phyloP scores from a whole-genome alignment of 2,888 invertebrate genomes.

The Cinara cedri region DNA sequence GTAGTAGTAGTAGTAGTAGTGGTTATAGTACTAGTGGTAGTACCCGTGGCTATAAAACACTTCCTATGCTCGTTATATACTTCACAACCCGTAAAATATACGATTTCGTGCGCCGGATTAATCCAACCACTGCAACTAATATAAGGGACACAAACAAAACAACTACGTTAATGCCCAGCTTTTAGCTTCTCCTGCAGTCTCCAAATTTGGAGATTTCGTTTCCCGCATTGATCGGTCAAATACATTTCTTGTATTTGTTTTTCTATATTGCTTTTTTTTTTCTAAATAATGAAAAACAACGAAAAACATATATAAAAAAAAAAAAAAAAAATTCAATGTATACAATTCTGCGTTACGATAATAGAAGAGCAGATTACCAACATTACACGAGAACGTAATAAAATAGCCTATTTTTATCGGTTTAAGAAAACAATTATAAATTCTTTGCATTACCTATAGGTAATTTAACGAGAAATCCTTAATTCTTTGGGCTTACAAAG shows the following conservation, averaged over 20 bases:
- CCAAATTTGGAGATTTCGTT: too few species aligned
- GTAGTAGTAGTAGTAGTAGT: neutral
- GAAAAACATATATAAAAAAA: too few species aligned
- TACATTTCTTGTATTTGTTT: too few species aligned
- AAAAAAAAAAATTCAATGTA: neutral
- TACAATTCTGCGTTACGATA: too few species aligned
- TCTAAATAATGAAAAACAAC: too few species aligned
- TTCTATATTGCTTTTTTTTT: too few species aligned
- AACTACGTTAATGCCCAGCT: conserved; percentile 28
- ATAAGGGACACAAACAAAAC: conserved; percentile 32
- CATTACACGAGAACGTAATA: neutral
- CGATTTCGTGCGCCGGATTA: conserved; percentile 28
- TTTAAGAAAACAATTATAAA: too few species aligned
- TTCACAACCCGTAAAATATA: conserved; percentile 38
- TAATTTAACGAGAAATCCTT: too few species aligned
- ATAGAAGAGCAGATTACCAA: neutral
- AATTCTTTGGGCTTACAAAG: too few species aligned
- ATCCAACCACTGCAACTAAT: neutral
- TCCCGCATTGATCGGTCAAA: too few species aligned
- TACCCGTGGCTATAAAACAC: conserved; percentile 25
- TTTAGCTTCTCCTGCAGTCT: neutral
- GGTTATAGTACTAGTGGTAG: neutral
- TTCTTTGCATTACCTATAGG: too few species aligned
- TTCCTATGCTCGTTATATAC: conserved; percentile 32
- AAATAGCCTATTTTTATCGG: neutral